Conservation (phyloP, 2,797 vertebrate genomes). For the Delichon dasypus region DNA sequence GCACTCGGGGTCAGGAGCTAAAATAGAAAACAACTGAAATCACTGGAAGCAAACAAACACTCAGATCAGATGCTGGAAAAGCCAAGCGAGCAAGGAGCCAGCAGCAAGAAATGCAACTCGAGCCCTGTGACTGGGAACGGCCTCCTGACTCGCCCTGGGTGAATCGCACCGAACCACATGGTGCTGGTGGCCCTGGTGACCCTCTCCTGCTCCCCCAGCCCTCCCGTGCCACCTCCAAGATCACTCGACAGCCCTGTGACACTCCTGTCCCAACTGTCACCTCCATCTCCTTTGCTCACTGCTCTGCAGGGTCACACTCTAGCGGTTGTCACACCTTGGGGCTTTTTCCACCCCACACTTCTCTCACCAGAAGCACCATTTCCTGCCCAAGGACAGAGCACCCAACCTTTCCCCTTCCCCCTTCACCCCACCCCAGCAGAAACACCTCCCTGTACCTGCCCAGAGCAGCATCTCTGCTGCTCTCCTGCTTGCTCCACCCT, state of each 20-base stretch:
- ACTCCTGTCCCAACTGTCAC: neutral
- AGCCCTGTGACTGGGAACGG: slow-evolving; percentile 34
- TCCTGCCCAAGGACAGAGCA: neutral
- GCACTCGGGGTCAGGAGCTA: slow-evolving; percentile 60
- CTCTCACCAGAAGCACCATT: neutral
- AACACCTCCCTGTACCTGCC: neutral
- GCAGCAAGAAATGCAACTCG: neutral
- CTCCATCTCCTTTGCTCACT: neutral
- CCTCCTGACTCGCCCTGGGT: neutral
- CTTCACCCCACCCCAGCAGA: neutral
- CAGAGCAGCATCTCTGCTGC: neutral
- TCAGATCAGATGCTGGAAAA: slow-evolving; percentile 57
- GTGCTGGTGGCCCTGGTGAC: neutral
- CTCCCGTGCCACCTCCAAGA: neutral
- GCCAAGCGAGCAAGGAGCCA: slow-evolving; percentile 40
- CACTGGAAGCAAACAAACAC: slow-evolving; percentile 55
- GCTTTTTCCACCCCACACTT: neutral
- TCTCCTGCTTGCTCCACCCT: neutral
- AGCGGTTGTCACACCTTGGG: neutral
- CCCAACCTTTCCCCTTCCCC: neutral
- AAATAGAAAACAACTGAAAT: slow-evolving; percentile 69
- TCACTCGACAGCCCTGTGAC: neutral
- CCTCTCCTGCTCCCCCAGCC: neutral
- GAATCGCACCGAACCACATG: neutral
- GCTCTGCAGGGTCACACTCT: neutral